phyloP scores from a whole-genome alignment of 2,797 vertebrate species.

The Nannoperca obscura region DNA sequence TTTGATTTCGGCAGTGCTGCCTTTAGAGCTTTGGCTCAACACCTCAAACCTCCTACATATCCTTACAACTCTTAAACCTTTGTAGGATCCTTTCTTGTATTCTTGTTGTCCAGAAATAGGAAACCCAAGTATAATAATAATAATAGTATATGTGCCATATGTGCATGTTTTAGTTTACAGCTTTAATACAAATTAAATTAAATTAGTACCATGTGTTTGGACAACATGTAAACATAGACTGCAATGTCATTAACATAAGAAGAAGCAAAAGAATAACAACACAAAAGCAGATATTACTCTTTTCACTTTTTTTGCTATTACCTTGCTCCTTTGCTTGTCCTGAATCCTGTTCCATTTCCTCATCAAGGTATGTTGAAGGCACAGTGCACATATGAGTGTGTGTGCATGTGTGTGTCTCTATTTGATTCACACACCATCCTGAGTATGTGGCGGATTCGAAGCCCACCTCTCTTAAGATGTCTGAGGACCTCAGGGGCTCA shows the following conservation, averaged over 20 bases:
- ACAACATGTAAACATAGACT: constrained; percentile 26
- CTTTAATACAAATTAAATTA: background rate
- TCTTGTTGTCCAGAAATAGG: constrained; percentile 53
- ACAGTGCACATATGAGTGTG: constrained; percentile 39
- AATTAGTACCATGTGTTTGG: background rate
- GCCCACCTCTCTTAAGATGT: constrained; percentile 72
- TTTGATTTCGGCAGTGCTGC: constrained; percentile 69
- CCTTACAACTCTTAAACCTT: constrained; percentile 63
- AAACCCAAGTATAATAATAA: constrained; percentile 23
- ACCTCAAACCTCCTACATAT: constrained; percentile 69
- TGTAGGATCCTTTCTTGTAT: constrained; percentile 56
- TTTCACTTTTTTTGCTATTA: constrained; percentile 36
- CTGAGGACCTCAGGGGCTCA: constrained; percentile 76
- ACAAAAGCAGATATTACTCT: constrained; percentile 8
- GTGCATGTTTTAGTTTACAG: constrained; percentile 37
- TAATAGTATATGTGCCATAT: constrained; percentile 21
- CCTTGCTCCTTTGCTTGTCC: constrained; percentile 25
- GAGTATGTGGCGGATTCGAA: constrained; percentile 63
- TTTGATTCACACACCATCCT: constrained; percentile 57
- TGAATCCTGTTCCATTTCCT: constrained; percentile 56
- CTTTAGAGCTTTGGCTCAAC: constrained; percentile 68
- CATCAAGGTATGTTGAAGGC: constrained; percentile 46
- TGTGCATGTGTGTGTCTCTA: constrained; percentile 29
- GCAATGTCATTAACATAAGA: background rate
- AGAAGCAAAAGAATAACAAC: background rate